phyloP scores from a whole-genome alignment of 92 coral and sea anemone genomes.

The Parazoanthus atlanticus region DNA sequence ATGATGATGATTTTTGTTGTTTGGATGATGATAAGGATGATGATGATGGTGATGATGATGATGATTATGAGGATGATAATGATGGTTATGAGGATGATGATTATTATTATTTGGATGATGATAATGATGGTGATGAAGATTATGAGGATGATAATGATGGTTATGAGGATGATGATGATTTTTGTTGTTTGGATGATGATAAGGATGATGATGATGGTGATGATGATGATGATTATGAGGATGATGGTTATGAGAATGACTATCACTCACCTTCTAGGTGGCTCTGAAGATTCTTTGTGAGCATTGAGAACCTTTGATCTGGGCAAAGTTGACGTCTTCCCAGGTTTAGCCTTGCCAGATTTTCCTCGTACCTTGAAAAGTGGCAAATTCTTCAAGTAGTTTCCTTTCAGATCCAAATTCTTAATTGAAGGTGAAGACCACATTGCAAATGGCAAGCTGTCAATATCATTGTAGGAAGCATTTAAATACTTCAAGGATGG shows the following conservation, averaged over 20 bases:
- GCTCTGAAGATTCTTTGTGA: slow-evolving; percentile 48
- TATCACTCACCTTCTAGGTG: slow-evolving; percentile 42
- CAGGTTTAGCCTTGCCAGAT: slow-evolving; percentile 18
- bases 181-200: too few species aligned
- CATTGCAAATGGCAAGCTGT: slow-evolving; percentile 91
- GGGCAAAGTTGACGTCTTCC: slow-evolving; percentile 70
- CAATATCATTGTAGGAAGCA: slow-evolving; percentile 82
- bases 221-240: not conserved
- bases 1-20: too few species aligned
- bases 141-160: too few species aligned
- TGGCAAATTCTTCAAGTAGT: slow-evolving; percentile 81
- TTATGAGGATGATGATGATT: too few species aligned
- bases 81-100: too few species aligned
- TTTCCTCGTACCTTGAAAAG: slow-evolving; percentile 58
- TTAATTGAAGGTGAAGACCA: slow-evolving; percentile 90
- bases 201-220: not conserved
- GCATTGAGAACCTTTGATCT: slow-evolving; percentile 56
- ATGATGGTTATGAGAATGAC: not conserved
- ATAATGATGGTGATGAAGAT: too few species aligned
- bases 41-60: too few species aligned
- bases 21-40: too few species aligned
- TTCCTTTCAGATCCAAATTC: slow-evolving; percentile 82
- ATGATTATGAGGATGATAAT: too few species aligned
- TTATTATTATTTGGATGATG: too few species aligned
- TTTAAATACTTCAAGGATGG: slow-evolving; percentile 80